phyloP scores from a whole-genome alignment of 2,113 vertebrate species.

The Eurypyga helias region DNA sequence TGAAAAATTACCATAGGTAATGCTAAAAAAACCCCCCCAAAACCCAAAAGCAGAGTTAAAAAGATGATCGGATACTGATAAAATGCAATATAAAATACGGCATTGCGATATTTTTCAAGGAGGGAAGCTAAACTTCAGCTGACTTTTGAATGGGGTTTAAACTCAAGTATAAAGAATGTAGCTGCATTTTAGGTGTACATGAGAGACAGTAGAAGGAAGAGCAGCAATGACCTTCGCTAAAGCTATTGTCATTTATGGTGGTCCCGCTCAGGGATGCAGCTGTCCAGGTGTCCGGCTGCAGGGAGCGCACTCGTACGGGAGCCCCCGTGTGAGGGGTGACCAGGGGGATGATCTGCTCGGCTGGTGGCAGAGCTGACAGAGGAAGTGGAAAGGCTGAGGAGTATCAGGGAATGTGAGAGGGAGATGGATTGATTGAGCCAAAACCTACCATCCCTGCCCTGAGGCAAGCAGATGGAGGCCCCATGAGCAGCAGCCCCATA shows the following conservation, averaged over 20 bases:
- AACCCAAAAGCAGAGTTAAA: neutral
- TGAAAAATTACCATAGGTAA: neutral
- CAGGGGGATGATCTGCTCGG: too few relatives aligned
- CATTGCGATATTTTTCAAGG: neutral
- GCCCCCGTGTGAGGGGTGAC: too few relatives aligned
- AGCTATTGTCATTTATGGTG: neutral
- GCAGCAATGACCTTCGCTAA: neutral
- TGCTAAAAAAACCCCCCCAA: neutral
- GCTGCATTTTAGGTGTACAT: neutral
- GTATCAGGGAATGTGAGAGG: too few relatives aligned
- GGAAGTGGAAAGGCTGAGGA: too few relatives aligned
- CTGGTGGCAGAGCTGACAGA: too few relatives aligned
- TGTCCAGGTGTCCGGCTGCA: too few relatives aligned
- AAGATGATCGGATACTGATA: neutral
- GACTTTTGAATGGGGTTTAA: neutral
- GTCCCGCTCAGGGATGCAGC: too few relatives aligned
- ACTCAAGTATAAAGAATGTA: neutral
- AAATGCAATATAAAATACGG: neutral
- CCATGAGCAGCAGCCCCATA: too few relatives aligned
- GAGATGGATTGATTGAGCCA: too few relatives aligned
- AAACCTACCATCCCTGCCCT: too few relatives aligned
- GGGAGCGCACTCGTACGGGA: too few relatives aligned
- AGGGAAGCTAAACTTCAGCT: neutral
- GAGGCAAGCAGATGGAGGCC: too few relatives aligned
- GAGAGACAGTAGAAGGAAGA: neutral